These are phyloP conservation scores for Cerceris rybyensis DNA, from an alignment of 2,888 invertebrate genomes.

Conservation along the genomic window DNA sequence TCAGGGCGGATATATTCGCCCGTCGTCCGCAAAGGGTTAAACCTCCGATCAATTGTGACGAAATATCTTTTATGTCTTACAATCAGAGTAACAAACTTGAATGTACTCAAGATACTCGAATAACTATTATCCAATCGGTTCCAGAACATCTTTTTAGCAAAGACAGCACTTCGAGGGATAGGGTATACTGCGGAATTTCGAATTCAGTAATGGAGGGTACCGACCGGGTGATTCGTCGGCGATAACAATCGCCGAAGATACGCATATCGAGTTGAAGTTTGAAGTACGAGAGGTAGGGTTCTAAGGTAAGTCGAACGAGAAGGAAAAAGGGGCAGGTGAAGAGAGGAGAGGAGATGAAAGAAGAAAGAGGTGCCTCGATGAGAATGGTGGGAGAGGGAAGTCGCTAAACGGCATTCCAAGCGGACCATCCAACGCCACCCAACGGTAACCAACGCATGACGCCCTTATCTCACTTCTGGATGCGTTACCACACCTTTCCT, in stretches of 20 bases:
- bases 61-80: no score
- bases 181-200: background rate
- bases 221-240: constrained; percentile 36
- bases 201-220: constrained; percentile 28
- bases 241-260: constrained; percentile 58
- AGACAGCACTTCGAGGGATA: no score
- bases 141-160: no score
- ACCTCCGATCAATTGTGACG: no score
- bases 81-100: no score
- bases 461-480: constrained; percentile 72
- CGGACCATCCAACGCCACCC: constrained; percentile 79
- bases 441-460: constrained; percentile 80
- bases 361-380: constrained; percentile 59
- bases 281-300: no score
- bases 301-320: constrained; percentile 25
- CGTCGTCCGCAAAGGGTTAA: no score
- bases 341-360: constrained; percentile 33
- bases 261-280: constrained; percentile 17
- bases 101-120: no score
- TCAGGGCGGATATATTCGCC: no score
- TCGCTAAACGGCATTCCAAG: constrained; percentile 81
- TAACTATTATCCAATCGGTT: no score
- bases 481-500: constrained; percentile 66
- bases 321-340: constrained; percentile 27
- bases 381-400: constrained; percentile 77